Evolutionary conservation across 2,113 vertebrate genomes (phyloP).

Genomic region (Eudyptes chrysolophus): DNA sequence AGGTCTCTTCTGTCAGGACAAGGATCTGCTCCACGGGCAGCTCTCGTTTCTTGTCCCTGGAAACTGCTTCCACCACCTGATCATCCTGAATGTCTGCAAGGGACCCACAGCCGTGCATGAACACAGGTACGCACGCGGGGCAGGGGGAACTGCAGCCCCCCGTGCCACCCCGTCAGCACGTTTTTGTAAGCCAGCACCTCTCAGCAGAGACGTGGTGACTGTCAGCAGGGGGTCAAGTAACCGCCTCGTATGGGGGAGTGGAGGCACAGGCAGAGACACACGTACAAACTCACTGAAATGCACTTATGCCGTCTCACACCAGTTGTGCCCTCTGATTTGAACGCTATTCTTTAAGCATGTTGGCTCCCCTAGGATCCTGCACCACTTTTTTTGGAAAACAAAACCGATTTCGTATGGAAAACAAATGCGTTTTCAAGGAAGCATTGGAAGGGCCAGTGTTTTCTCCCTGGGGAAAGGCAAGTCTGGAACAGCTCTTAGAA

Average conservation of each 20-base stretch:
- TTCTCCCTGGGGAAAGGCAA: neutral
- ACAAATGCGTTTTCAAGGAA: neutral
- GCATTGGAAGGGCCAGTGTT: neutral
- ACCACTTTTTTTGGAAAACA: neutral
- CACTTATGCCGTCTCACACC: neutral
- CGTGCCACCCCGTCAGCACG: neutral
- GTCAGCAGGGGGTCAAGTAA: neutral
- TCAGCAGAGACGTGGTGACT: neutral
- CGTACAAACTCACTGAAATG: neutral
- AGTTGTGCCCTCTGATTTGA: neutral
- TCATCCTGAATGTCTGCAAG: conserved; percentile 86
- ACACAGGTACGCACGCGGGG: no score
- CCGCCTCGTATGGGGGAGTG: rapidly evolving
- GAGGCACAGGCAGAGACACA: neutral
- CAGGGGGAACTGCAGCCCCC: neutral
- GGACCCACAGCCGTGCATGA: neutral
- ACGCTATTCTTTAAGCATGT: neutral
- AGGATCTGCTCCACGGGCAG: conserved; percentile 75
- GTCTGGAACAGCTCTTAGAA: neutral
- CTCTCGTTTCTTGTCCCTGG: conserved; percentile 76
- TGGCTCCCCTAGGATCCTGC: neutral
- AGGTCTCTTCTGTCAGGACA: conserved; percentile 83
- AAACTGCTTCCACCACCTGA: conserved; percentile 84
- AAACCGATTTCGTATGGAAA: neutral
- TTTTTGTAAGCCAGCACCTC: neutral